phyloP scores from a whole-genome alignment of 2,113 vertebrate genomes.

The Leiothrix lutea region DNA sequence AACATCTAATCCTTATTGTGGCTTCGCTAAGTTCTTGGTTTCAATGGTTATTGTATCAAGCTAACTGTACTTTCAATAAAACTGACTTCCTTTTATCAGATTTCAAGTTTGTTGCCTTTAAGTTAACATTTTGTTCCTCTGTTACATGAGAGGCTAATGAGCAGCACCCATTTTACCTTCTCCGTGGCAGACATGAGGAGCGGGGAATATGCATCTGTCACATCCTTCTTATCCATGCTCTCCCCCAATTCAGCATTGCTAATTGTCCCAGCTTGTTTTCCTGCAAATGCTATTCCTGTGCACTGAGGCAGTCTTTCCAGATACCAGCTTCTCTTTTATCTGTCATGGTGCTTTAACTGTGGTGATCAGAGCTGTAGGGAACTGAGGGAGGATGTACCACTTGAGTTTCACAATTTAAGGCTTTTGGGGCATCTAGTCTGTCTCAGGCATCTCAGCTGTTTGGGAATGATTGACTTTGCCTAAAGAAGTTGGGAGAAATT shows the following conservation, averaged over 20 bases:
- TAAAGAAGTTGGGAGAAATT: not conserved
- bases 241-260: not conserved
- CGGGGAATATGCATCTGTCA: not conserved
- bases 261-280: not conserved
- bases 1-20: not conserved
- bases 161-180: not conserved
- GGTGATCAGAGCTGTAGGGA: not conserved
- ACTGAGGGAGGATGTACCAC: not conserved
- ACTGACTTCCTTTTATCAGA: not conserved
- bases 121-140: not conserved
- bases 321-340: not conserved
- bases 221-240: not conserved
- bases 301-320: not conserved
- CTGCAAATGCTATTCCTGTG: not conserved
- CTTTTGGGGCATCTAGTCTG: not conserved
- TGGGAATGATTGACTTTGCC: not conserved
- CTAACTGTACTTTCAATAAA: not conserved
- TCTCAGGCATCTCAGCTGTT: not conserved
- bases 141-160: not conserved
- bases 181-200: rapidly evolving
- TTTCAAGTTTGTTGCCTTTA: not conserved
- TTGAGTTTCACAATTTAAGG: not conserved
- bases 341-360: not conserved
- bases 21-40: not conserved
- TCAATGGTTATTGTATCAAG: not conserved